Evolutionary conservation across 2,888 invertebrate genomes (phyloP).

Genomic region (Acrobasis suavella): DNA sequence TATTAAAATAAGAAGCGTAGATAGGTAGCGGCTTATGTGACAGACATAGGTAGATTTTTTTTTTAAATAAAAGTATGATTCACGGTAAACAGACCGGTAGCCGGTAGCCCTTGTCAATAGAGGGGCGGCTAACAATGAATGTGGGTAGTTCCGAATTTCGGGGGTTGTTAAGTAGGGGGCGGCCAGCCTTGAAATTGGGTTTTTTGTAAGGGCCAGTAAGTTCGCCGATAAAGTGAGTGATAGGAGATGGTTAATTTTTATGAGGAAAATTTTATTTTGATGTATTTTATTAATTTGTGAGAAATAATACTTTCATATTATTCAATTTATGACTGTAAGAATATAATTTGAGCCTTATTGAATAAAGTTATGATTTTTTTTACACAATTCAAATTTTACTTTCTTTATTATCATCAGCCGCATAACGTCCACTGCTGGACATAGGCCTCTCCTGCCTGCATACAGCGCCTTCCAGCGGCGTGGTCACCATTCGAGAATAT

Average conservation of each 20-base stretch:
- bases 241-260: background rate
- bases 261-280: background rate
- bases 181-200: conserved; percentile 52
- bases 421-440: too few species aligned
- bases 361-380: too few species aligned
- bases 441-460: too few species aligned
- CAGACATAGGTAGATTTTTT: background rate
- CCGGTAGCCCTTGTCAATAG: conserved; percentile 19
- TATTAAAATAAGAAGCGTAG: too few species aligned
- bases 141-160: conserved; percentile 55
- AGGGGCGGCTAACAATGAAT: conserved; percentile 43
- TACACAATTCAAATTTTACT: too few species aligned
- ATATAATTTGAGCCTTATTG: too few species aligned
- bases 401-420: too few species aligned
- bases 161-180: conserved; percentile 51
- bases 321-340: too few species aligned
- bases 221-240: background rate
- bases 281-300: background rate
- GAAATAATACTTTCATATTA: too few species aligned
- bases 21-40: too few species aligned
- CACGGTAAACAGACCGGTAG: conserved; percentile 8
- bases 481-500: too few species aligned
- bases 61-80: conserved; percentile 25
- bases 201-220: conserved; percentile 21
- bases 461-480: too few species aligned